Conservation (phyloP, 1,140 invertebrate species). For the Choristoneura fumiferana region DNA sequence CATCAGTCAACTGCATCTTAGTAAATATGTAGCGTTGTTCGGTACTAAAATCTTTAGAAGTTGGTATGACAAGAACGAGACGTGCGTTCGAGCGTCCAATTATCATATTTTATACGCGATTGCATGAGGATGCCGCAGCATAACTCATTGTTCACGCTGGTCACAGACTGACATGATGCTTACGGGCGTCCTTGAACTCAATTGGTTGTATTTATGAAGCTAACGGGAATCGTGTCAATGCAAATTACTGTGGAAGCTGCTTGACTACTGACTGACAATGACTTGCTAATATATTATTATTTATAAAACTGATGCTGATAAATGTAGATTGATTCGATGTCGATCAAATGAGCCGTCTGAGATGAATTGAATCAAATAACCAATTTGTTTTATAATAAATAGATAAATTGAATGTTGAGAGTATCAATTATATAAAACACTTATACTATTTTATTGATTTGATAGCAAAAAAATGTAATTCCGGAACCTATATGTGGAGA, state of each 20-base stretch:
- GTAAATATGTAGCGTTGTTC: neutral
- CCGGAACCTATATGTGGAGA: conserved; percentile 29
- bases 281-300: conserved; percentile 17
- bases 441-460: conserved; percentile 21
- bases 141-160: conserved; percentile 72
- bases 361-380: neutral
- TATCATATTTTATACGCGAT: conserved; percentile 71
- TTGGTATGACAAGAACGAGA: conserved; percentile 32
- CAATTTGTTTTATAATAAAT: conserved; percentile 3
- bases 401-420: conserved; percentile 2
- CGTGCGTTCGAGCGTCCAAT: conserved; percentile 56
- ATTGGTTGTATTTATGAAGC: conserved; percentile 70
- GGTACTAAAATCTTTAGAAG: neutral
- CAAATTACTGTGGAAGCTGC: conserved; percentile 54
- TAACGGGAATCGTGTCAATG: conserved; percentile 71
- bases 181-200: conserved; percentile 73
- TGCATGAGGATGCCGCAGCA: conserved; percentile 66
- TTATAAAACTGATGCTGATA: conserved; percentile 2
- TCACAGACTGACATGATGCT: conserved; percentile 66
- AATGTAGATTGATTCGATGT: conserved; percentile 1
- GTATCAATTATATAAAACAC: conserved; percentile 11
- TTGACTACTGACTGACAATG: conserved; percentile 46
- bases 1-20: conserved; percentile 12
- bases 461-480: conserved; percentile 23
- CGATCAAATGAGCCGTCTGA: neutral